phyloP scores from a whole-genome alignment of 92 coral and sea anemone species.

The Porites cylindrica region DNA sequence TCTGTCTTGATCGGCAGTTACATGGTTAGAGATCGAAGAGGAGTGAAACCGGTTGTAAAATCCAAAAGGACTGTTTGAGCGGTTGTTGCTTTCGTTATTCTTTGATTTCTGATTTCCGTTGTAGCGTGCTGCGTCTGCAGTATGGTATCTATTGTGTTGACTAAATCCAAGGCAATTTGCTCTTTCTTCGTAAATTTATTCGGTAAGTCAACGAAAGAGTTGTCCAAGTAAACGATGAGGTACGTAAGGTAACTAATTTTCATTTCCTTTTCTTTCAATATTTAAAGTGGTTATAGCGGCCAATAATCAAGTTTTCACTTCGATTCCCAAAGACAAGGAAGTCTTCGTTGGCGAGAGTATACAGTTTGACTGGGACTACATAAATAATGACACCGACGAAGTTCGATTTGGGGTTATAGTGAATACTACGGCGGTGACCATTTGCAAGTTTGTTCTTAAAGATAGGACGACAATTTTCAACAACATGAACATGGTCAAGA shows the following conservation, averaged over 20 bases:
- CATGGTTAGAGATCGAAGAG: neutral
- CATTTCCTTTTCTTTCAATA: neutral
- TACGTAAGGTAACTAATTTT: neutral
- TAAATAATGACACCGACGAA: neutral
- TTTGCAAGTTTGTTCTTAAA: constrained; percentile 1
- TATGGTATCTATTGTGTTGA: constrained; percentile 33
- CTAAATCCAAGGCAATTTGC: constrained; percentile 28
- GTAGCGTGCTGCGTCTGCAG: constrained; percentile 30
- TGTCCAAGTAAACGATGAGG: neutral
- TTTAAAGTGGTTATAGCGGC: neutral
- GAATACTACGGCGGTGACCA: neutral
- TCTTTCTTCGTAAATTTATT: constrained; percentile 12
- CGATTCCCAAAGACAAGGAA: constrained; percentile 67
- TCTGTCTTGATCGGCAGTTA: neutral
- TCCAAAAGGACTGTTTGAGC: neutral
- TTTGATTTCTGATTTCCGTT: neutral
- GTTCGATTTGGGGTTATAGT: constrained; percentile 49
- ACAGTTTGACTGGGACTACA: constrained; percentile 70
- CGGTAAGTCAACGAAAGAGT: constrained; percentile 29
- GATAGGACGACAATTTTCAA: constrained; percentile 9
- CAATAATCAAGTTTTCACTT: constrained; percentile 34
- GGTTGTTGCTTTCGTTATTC: too few relatives aligned
- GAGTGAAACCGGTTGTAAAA: neutral
- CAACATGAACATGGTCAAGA: neutral
- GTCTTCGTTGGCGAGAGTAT: constrained; percentile 70